Percentiles rank a stretch among this genome's conserved stretches.
Conservation (phyloP, 2,888 invertebrate species). For the Apodemia zela region DNA sequence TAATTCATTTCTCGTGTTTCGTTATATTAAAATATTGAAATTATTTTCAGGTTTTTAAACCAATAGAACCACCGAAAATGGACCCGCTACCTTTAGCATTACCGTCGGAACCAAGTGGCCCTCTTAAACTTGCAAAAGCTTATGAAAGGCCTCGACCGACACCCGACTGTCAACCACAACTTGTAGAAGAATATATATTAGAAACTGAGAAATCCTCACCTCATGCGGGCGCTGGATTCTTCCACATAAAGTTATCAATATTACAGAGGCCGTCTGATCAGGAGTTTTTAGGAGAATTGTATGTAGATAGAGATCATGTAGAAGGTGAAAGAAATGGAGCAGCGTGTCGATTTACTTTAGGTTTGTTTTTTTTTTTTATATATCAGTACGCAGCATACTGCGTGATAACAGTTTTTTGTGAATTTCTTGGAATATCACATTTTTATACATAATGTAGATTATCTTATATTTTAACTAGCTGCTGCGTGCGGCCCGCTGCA, state of each 20-base stretch:
- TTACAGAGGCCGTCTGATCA: conserved; percentile 92
- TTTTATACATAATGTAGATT: no score
- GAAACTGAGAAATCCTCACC: conserved; percentile 89
- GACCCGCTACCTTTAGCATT: conserved; percentile 80
- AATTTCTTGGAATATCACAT: no score
- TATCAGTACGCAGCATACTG: no score
- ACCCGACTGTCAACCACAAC: conserved; percentile 87
- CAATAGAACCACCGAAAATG: conserved; percentile 83
- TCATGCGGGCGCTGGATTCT: conserved; percentile 82
- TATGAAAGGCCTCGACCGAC: conserved; percentile 83
- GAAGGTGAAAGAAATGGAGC: conserved; percentile 89
- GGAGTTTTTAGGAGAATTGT: conserved; percentile 93
- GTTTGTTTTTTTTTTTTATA: conserved; percentile 34
- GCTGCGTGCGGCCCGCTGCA: no score
- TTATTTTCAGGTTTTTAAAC: conserved; percentile 76
- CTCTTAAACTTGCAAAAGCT: conserved; percentile 64
- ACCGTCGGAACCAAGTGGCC: conserved; percentile 69
- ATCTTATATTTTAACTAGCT: no score
- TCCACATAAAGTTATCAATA: conserved; percentile 93
- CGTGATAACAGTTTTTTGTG: no score
- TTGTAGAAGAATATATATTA: conserved; percentile 92
- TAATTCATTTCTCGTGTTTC: no score
- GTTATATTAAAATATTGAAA: not conserved
- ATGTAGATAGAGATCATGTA: conserved; percentile 91
- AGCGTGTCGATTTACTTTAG: conserved; percentile 88